A percentile compares a stretch with the other conserved stretches of the same genome.
Conservation (phyloP, 2,113 vertebrate genomes). For the Thamnophis sirtalis region DNA sequence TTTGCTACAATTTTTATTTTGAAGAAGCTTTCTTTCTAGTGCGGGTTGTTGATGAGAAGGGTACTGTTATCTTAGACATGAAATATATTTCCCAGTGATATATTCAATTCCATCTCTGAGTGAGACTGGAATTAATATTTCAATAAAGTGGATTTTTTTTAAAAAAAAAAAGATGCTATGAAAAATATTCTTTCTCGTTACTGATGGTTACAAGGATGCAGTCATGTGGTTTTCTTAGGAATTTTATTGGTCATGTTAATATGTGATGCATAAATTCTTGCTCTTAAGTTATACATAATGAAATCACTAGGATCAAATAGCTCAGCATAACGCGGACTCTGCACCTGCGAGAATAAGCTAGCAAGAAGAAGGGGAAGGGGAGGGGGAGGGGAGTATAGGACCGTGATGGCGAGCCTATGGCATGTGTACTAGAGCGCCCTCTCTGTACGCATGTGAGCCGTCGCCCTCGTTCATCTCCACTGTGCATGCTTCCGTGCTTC, state of each 20-base stretch:
- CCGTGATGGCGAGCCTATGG: too few relatives aligned
- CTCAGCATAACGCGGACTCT: not conserved
- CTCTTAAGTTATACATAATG: not conserved
- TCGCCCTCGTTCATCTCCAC: too few relatives aligned
- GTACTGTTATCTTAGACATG: conserved; percentile 34
- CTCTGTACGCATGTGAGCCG: too few relatives aligned
- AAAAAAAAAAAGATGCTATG: not conserved
- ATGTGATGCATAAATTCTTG: not conserved
- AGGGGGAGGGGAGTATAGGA: too few relatives aligned
- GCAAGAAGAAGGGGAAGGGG: too few relatives aligned
- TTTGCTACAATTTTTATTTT: conserved; percentile 28
- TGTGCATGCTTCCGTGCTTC: too few relatives aligned
- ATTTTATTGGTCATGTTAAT: not conserved
- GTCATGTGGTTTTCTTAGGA: not conserved
- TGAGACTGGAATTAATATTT: conserved; percentile 32
- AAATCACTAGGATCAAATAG: not conserved
- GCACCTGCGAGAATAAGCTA: too few relatives aligned
- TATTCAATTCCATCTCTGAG: conserved; percentile 20
- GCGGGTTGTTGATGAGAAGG: not conserved
- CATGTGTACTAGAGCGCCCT: too few relatives aligned
- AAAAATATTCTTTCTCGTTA: not conserved
- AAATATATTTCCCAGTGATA: conserved; percentile 12
- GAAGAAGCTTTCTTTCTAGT: not conserved
- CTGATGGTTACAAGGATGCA: not conserved
- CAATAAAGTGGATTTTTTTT: not conserved